Evolutionary conservation across 1,140 invertebrate species (phyloP), one percentile per base, ranked within the genome.

Genomic region (Branchinecta lindahli): DNA sequence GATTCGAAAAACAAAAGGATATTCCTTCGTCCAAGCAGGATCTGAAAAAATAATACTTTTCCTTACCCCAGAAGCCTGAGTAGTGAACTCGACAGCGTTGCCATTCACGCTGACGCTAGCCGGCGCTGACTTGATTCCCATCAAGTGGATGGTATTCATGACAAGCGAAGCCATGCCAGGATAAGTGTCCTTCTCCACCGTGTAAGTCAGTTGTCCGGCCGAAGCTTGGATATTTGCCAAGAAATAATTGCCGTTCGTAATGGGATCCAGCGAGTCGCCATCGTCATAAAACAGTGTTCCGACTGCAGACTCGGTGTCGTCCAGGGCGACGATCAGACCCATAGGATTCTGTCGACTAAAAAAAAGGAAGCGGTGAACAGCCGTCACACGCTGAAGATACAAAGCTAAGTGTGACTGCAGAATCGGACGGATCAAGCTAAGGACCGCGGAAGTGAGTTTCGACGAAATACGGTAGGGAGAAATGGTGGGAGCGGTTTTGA

Each of bases 261-360:
- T 68, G n/a, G 69, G 12, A 52, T 70, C 75, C 44, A 75, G 68
- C 9, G 75, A 69, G 46, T 77, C 75, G 61, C 79, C 79, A 71
- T 80, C 78, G 71, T 80, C 79, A 76, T 77, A 78, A 69, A 73
- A 80, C 8, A 80, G 70, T 33, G 68, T 52, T 21, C 79, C 79
- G n/a, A 44, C 52, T 0, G 79, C 78, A 45, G 45, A 46, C 8
- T 70, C 71, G 44, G 74, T 68, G 9, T 44, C 73, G 73, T 77
- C 75, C 8, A 78, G 71, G n/a, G 78, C 76, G 8, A 79, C 76
- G 9, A 78, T 72, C 8, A 81, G 70, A 21, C 74, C 74, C 65
- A 79, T 77, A 5, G 75, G 74, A 72, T 78, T 78, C 45, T 73
- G 68, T 12, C 79, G 76, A 52, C 47, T 52, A 52, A n/a, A 52